Base-by-base conservation (phyloP, 1,140 invertebrate species). In the Meloidogyne hapla region DNA sequence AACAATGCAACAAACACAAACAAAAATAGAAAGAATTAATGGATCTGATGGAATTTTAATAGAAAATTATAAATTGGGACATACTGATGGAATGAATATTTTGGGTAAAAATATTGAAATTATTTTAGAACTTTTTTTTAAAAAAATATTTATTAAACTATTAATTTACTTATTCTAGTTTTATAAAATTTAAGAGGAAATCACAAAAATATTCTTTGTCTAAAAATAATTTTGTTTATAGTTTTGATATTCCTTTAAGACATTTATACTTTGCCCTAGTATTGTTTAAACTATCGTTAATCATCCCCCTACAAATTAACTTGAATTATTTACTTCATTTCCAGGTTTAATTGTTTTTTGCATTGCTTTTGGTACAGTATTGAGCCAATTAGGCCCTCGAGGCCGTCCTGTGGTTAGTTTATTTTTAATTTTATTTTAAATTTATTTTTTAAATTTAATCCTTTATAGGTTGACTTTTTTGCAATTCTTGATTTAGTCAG, bases 291-390 rank as follows among this genome's bases (percentile, higher is more conserved):
- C n/a, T n/a, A n/a, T n/a, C n/a, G n/a, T n/a, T n/a, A n/a, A n/a
- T n/a, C n/a, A n/a, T n/a, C n/a, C n/a, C n/a, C n/a, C n/a, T n/a
- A n/a, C n/a, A n/a, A n/a, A n/a, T n/a, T n/a, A n/a, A n/a, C n/a
- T n/a, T n/a, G n/a, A n/a, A 38, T 33, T 25, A 48, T 33, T n/a
- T 42, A 28, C 12, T 40, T 69, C 4, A 40, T 21, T 71, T 77
- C 79, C 88, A 69, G 90, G 90, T 25, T 77, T 90, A 23, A 89
- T 90, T 68, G 83, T 85, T 21, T 90, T 90, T 78, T 90, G 88
- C 75, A 89, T 90, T 45, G 86, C 87, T 0, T 88, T 90, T 81
- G 90, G 90, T 42, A 85, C 90, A 66, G 83, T 90, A 42, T 83
- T 90, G 25, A 88, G 89, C 45, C 85, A 85, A 69, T 87, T 87